Base-by-base conservation (phyloP, 2,888 invertebrate genomes). In the Oasisia sp. region DNA sequence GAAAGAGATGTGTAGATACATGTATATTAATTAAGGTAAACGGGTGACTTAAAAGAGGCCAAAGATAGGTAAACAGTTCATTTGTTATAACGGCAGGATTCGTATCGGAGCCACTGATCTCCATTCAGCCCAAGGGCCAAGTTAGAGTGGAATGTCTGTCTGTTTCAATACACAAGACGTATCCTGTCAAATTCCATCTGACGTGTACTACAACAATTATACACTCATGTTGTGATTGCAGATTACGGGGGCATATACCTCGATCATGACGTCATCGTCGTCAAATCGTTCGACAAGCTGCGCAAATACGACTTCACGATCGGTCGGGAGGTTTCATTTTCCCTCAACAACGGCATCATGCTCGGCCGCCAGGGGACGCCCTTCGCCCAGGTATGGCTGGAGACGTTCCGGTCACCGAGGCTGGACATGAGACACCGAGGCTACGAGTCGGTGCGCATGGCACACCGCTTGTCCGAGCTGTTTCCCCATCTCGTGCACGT, bases 191-290 rank as follows among this genome's bases (percentile, higher is more conserved):
- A 50, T 50, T 50, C 12, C 50, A 11, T 50, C 50, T 50, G 9
- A 2, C 14, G 38, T 38, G 4, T 14, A 50, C 14, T 14, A 50
- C 9, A 14, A 50, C 50, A 12, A 12, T 12, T 1, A 14, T 50
- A 14, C 50, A 11, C 14, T 0, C 14, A 50, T 50, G 9, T 38
- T 14, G 14, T 74, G 74, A 27, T 74, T 74, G 32, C 90, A 93
- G 93, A 91, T 32, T 92, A 93, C 91, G 94, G 94, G n/a, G 94
- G 94, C 19, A 94, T 94, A 11, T 94, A 94, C 56, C 74, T 94
- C 32, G 94, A 94, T 92, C 91, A 91, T 12, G 94, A 94, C 58
- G 92, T 94, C 27, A 56, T 94, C 14, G 92, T 93, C 19, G 58
- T 94, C 4, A 91, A 91, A 38, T 92, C 93, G n/a, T 94, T 94